Conservation (phyloP, 2,797 vertebrate species). For the Podarcis lilfordi region DNA sequence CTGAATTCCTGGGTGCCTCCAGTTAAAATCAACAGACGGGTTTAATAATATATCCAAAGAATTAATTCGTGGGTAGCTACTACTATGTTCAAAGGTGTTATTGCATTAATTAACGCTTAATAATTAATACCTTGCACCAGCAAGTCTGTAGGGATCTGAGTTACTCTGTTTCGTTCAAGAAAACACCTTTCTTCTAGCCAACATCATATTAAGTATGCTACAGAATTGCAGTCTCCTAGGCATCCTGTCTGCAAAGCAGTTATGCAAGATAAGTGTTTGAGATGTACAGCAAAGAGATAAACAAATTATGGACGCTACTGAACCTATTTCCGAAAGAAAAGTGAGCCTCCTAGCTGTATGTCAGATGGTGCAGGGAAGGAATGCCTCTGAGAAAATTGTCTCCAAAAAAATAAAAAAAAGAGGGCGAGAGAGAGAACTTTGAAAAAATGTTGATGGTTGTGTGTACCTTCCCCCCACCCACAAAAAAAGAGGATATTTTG, state of each 20-base stretch:
- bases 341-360: background rate
- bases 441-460: slow-evolving; percentile 25
- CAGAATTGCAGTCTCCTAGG: slow-evolving; percentile 5
- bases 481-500: background rate
- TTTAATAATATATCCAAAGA: slow-evolving; percentile 46
- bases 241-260: background rate
- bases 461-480: background rate
- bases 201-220: background rate
- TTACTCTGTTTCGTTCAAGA: slow-evolving; percentile 31
- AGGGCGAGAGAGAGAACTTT: slow-evolving; percentile 27
- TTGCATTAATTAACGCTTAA: slow-evolving; percentile 57
- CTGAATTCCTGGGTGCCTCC: slow-evolving; percentile 12
- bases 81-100: slow-evolving; percentile 45
- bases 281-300: background rate
- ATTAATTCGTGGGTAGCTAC: slow-evolving; percentile 43
- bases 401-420: slow-evolving; percentile 40
- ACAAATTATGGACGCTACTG: slow-evolving; percentile 25
- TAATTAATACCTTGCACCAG: slow-evolving; percentile 51
- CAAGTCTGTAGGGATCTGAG: background rate
- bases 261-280: slow-evolving; percentile 15
- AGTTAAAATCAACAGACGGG: slow-evolving; percentile 18
- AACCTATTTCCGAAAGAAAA: slow-evolving; percentile 5
- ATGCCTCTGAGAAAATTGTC: slow-evolving; percentile 31
- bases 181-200: background rate
- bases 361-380: background rate